Evolutionary conservation across 2,797 vertebrate genomes (phyloP).

Genomic region (Echiichthys vipera): DNA sequence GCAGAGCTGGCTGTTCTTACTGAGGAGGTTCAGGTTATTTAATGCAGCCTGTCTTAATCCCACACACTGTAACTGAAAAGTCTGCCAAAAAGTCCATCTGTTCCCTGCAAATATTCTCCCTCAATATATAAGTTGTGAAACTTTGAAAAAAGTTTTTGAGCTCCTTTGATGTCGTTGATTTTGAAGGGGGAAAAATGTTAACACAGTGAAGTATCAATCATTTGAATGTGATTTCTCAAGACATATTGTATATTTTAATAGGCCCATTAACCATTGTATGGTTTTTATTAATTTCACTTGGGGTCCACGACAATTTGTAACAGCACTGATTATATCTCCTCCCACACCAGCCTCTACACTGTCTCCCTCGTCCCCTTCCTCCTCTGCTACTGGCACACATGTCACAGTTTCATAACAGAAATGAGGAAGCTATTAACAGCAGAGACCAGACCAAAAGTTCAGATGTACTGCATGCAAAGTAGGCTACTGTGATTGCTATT

Average conservation of each 20-base stretch:
- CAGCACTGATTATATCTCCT: conserved; percentile 34
- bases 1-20: conserved; percentile 65
- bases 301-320: conserved; percentile 16
- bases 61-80: conserved; percentile 53
- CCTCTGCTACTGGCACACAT: conserved; percentile 36
- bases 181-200: neutral
- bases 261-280: neutral
- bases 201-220: neutral
- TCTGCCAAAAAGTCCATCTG: conserved; percentile 63
- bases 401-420: conserved; percentile 17
- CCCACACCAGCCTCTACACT: conserved; percentile 44
- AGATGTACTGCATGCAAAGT: conserved; percentile 18
- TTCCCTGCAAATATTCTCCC: conserved; percentile 17
- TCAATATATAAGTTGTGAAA: conserved; percentile 29
- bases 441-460: conserved; percentile 8
- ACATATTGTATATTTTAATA: neutral
- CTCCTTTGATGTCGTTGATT: conserved; percentile 13
- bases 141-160: conserved; percentile 18
- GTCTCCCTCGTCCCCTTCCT: conserved; percentile 15
- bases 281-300: conserved; percentile 20
- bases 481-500: neutral
- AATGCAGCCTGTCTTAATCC: conserved; percentile 74
- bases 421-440: conserved; percentile 21
- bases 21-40: conserved; percentile 65
- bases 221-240: neutral